phyloP scores from a whole-genome alignment of 1,140 invertebrate genomes.

The Drosophila bipectinata region DNA sequence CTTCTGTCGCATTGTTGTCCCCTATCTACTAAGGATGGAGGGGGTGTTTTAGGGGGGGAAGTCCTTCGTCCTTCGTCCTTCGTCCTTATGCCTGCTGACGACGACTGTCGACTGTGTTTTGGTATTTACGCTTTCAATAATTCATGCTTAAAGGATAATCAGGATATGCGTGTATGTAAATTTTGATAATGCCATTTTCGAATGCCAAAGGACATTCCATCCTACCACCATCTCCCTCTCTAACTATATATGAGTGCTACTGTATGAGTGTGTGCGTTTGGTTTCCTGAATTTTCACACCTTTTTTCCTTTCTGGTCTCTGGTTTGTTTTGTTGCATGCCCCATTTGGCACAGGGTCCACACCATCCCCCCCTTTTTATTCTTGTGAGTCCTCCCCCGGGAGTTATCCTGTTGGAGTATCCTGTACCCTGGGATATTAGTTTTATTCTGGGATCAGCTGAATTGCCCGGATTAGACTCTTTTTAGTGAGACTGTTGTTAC shows the following conservation, averaged over 20 bases:
- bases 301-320: constrained; percentile 10
- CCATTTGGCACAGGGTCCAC: constrained; percentile 24
- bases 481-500: constrained; percentile 10
- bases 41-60: background rate
- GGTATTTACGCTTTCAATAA: constrained; percentile 82
- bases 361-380: background rate
- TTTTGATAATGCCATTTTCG: constrained; percentile 79
- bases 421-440: constrained; percentile 32
- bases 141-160: constrained; percentile 82
- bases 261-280: constrained; percentile 16
- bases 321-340: constrained; percentile 24
- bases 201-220: constrained; percentile 53
- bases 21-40: background rate
- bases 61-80: background rate
- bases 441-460: constrained; percentile 45
- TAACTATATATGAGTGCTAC: background rate
- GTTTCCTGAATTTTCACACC: constrained; percentile 51
- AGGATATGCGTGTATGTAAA: constrained; percentile 80
- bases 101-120: constrained; percentile 52
- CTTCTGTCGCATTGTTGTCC: constrained; percentile 48
- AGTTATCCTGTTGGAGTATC: background rate
- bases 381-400: background rate
- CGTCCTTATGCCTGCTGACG: background rate
- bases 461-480: constrained; percentile 23
- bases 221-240: background rate